Evolutionary conservation across 2,888 invertebrate genomes (phyloP).

Genomic region (Girardia tigrina): DNA sequence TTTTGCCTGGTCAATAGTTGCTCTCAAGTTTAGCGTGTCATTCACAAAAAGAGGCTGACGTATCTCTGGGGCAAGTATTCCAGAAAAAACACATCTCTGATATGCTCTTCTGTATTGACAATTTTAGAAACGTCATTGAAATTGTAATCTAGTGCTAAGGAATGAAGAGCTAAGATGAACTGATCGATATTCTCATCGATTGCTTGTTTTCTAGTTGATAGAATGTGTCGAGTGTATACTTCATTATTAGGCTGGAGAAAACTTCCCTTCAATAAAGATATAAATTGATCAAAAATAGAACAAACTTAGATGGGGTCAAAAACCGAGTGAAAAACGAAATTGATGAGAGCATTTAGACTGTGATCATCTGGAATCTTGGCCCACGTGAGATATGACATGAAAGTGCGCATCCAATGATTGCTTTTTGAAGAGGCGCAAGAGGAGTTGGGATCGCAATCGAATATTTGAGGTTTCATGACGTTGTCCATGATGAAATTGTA

Average conservation of each 20-base stretch:
- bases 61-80: slow-evolving; percentile 18
- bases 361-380: too few species aligned
- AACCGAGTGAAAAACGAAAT: too few species aligned
- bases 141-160: slow-evolving; percentile 25
- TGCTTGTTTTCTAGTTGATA: slow-evolving; percentile 24
- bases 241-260: slow-evolving; percentile 31
- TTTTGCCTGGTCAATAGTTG: slow-evolving; percentile 24
- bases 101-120: slow-evolving; percentile 27
- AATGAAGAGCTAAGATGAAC: slow-evolving; percentile 21
- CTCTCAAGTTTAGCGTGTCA: slow-evolving; percentile 7
- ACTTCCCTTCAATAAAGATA: too few species aligned
- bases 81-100: slow-evolving; percentile 13
- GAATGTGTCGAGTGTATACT: slow-evolving; percentile 26
- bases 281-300: too few species aligned
- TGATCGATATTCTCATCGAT: slow-evolving; percentile 28
- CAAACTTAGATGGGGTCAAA: too few species aligned
- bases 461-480: too few species aligned
- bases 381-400: too few species aligned
- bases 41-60: slow-evolving; percentile 28
- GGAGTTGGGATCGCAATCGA: too few species aligned
- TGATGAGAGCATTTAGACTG: too few species aligned
- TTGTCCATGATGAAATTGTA: too few species aligned
- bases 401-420: too few species aligned
- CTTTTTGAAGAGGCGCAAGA: too few species aligned
- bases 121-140: slow-evolving; percentile 24